These are phyloP conservation scores for Anser brachyrhynchus DNA, from an alignment of 2,113 vertebrate species.

Conservation along the genomic window DNA sequence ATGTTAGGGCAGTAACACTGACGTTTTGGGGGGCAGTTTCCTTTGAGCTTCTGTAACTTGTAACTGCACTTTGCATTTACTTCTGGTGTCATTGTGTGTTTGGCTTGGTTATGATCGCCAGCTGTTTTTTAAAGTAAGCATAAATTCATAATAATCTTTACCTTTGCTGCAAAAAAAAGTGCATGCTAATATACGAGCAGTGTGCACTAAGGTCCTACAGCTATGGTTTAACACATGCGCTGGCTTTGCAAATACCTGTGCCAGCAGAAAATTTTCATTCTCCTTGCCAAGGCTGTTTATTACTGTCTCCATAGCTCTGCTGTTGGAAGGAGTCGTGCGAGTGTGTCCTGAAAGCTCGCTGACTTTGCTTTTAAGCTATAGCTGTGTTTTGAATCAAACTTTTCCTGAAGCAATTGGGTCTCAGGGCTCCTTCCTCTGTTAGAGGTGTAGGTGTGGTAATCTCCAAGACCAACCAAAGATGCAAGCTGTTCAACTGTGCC, in stretches of 20 bases:
- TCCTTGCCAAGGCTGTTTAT: not conserved
- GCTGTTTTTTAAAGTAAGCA: not conserved
- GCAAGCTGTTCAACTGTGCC: not conserved
- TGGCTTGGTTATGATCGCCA: not conserved
- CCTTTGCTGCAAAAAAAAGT: not conserved
- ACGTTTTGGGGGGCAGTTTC: not conserved
- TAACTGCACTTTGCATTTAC: not conserved
- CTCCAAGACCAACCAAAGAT: not conserved
- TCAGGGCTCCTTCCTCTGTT: not conserved
- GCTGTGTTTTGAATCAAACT: not conserved
- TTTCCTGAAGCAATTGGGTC: not conserved
- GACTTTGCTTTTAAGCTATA: not conserved
- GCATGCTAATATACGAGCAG: not conserved
- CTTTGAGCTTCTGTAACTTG: not conserved
- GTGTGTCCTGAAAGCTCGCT: not conserved
- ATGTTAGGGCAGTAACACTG: not conserved
- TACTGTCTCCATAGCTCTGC: not conserved
- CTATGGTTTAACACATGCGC: rapidly evolving
- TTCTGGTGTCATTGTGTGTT: not conserved
- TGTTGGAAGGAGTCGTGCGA: not conserved
- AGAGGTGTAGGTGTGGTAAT: not conserved
- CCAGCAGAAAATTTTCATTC: not conserved
- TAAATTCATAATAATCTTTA: not conserved
- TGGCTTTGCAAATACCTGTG: rapidly evolving
- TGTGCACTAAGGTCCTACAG: rapidly evolving